These are phyloP conservation scores for Zoroaster sp. DNA, from an alignment of 53 echinoderm and acorn worm species.

Conservation along the genomic window DNA sequence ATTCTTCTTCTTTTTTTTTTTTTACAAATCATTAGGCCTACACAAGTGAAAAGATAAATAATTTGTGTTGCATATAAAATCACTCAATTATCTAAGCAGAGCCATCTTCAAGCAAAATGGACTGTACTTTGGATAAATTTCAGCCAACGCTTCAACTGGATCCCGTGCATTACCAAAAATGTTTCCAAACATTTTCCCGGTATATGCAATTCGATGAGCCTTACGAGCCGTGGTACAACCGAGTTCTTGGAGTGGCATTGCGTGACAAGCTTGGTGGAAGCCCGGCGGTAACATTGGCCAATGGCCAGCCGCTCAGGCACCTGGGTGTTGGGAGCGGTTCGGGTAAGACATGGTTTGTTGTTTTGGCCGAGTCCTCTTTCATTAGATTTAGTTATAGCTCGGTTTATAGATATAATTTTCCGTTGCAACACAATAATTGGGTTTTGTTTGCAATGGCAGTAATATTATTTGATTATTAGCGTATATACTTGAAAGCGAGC, in stretches of 20 bases:
- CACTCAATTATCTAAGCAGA: not conserved
- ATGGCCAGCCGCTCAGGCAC: not conserved
- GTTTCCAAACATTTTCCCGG: slow-evolving; percentile 1
- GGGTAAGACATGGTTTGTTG: slow-evolving; percentile 1
- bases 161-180: not conserved
- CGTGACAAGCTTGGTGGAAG: not conserved
- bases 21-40: too few species aligned
- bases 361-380: too few species aligned
- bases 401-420: too few species aligned
- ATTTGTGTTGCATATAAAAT: too few species aligned
- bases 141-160: slow-evolving; percentile 12
- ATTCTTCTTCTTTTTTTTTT: not conserved
- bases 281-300: not conserved
- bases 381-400: too few species aligned
- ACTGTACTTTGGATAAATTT: not conserved
- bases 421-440: too few species aligned
- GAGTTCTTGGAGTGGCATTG: not conserved
- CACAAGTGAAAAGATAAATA: not conserved
- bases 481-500: too few species aligned
- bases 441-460: too few species aligned
- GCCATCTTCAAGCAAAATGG: not conserved
- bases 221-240: slow-evolving; percentile 20
- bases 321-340: slow-evolving; percentile 36
- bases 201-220: not conserved
- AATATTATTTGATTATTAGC: too few species aligned